phyloP scores from a whole-genome alignment of 2,797 vertebrate genomes.

The Sarcoramphus papa region DNA sequence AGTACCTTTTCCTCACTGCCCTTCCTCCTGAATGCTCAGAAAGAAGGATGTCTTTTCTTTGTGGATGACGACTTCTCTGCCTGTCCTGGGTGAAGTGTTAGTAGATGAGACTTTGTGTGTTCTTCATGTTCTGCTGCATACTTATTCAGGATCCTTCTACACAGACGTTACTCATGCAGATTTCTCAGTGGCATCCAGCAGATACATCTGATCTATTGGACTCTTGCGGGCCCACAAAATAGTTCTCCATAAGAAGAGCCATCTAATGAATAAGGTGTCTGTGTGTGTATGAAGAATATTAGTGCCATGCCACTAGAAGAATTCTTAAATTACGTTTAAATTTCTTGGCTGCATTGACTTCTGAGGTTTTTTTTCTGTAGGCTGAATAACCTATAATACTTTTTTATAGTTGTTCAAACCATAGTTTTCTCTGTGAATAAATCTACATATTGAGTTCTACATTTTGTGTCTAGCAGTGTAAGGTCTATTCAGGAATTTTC shows the following conservation, averaged over 20 bases:
- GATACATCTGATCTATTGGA: background rate
- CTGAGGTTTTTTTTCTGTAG: background rate
- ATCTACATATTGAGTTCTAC: background rate
- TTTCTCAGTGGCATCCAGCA: background rate
- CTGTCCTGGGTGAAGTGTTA: background rate
- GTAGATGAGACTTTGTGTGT: background rate
- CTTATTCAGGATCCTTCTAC: background rate
- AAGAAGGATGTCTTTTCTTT: background rate
- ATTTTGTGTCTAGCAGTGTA: background rate
- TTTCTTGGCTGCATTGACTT: background rate
- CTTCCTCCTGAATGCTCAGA: background rate
- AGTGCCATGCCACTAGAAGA: background rate
- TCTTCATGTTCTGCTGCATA: background rate
- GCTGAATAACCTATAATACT: background rate
- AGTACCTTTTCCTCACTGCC: background rate
- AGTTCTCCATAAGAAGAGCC: background rate
- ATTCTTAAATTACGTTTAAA: background rate
- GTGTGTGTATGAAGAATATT: accelerated
- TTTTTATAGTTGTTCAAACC: background rate
- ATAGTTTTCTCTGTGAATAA: background rate
- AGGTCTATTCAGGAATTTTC: background rate
- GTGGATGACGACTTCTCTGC: background rate
- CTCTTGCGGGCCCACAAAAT: background rate
- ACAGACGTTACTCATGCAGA: background rate
- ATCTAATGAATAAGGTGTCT: background rate